Percentiles rank a stretch among this genome's conserved stretches.
These are phyloP conservation scores for Antedon bifida DNA, from an alignment of 35 echinoderm and acorn worm species.

Conservation along the genomic window DNA sequence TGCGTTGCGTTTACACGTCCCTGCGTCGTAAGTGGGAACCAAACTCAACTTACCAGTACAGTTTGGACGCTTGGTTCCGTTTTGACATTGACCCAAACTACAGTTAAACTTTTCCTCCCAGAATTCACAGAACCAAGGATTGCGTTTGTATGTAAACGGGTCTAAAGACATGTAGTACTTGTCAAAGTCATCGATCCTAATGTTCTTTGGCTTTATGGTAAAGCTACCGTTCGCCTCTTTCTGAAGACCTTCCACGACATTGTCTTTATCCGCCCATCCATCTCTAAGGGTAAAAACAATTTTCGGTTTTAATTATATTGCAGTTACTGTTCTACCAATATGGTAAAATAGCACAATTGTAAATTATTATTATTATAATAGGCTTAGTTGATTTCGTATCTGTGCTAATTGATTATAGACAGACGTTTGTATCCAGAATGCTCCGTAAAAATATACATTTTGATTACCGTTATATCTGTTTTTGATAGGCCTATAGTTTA, in stretches of 20 bases:
- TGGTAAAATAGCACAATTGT: too few relatives aligned
- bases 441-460: too few relatives aligned
- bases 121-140: constrained; percentile 96
- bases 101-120: constrained; percentile 88
- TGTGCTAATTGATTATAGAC: background rate
- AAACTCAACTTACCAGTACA: background rate
- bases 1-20: too few relatives aligned
- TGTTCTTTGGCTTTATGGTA: constrained; percentile 76
- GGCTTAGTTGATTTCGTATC: too few relatives aligned
- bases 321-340: too few relatives aligned
- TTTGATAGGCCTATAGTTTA: too few relatives aligned
- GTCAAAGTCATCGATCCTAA: constrained; percentile 55
- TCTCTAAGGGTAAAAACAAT: constrained; percentile 34
- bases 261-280: constrained; percentile 76
- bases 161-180: constrained; percentile 44
- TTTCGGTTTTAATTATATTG: too few relatives aligned
- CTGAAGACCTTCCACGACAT: constrained; percentile 42
- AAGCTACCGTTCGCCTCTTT: constrained; percentile 61
- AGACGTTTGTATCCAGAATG: too few relatives aligned
- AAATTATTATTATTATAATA: too few relatives aligned
- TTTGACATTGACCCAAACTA: constrained; percentile 35
- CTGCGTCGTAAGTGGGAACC: too few relatives aligned
- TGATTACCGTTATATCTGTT: too few relatives aligned
- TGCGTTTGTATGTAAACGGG: constrained; percentile 40
- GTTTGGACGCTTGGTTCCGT: constrained; percentile 50